Evolutionary conservation across 2,888 invertebrate species (phyloP), one percentile per base, ranked within the genome.

Genomic region (Gymnoscelis rufifasciata): DNA sequence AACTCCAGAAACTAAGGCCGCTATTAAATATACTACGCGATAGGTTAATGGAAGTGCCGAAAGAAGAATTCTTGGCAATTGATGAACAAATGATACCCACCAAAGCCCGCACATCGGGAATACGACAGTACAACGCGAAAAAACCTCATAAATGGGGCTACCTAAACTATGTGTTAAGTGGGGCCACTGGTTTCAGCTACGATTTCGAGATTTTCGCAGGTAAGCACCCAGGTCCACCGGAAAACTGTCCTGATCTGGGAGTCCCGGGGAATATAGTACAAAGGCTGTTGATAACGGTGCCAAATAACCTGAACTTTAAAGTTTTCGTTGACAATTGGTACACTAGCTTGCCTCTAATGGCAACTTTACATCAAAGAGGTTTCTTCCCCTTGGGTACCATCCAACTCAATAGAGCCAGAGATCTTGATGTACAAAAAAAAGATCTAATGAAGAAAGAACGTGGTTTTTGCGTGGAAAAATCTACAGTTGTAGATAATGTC

Each of bases 381-480:
- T 1, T 37, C 29, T n/a, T 29, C 7, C 28, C 19, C 12, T 28
- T 39, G 12, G 26, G 27, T 29, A 28, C 28, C 7, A 28, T 28
- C 8, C 39, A 26, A 13, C 8, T 26, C 14, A 39, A 12, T n/a
- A 27, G 28, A 39, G 15, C 13, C 29, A 13, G 12, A 13, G 27
- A 27, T 27, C 13, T 12, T 29, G 27, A 27, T 27, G 10, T n/a
- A 27, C 8, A 27, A 2, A 27, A 27, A 27, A 27, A 27, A 27
- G 27, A 1, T 24, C 13, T 26, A 38, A 10, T 11, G 27, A 23
- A 38, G 24, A 38, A 38, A 38, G 12, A 38, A 38, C 15, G 38
- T 11, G 26, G 38, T 24, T 23, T 26, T 38, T 38, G 38, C 24
- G 12, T 3, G 12, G 19, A 36, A 36, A 36, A 36, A 36, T 11